Conservation (phyloP, 1,140 invertebrate species). For the Gryllus bimaculatus region DNA sequence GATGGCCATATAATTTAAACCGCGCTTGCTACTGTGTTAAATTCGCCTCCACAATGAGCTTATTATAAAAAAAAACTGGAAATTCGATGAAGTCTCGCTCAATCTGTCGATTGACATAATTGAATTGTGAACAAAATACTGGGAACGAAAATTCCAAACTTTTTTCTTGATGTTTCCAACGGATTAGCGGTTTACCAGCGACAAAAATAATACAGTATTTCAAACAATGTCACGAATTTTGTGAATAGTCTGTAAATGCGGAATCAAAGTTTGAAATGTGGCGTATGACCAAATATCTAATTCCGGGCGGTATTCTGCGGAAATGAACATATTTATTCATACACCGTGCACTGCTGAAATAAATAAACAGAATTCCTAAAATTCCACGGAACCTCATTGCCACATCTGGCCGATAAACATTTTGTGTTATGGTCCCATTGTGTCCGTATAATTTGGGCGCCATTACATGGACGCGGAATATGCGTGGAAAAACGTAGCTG, state of each 20-base stretch:
- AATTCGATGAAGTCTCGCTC: too few relatives aligned
- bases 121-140: too few relatives aligned
- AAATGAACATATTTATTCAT: slow-evolving; percentile 2
- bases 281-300: neutral
- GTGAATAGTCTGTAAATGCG: neutral
- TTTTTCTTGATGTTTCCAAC: too few relatives aligned
- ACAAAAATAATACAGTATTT: neutral
- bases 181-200: too few relatives aligned
- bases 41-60: too few relatives aligned
- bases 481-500: neutral
- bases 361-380: neutral
- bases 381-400: neutral
- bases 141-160: too few relatives aligned
- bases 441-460: neutral
- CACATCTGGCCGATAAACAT: neutral
- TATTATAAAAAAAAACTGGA: too few relatives aligned
- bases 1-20: too few relatives aligned
- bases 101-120: too few relatives aligned
- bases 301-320: neutral
- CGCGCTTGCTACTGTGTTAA: too few relatives aligned
- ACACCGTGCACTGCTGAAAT: neutral
- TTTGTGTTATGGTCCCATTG: neutral
- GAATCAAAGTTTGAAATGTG: neutral
- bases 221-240: neutral
- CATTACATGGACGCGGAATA: neutral